A percentile compares a stretch with the other conserved stretches of the same genome.
Evolutionary conservation across 2,888 invertebrate species (phyloP).

Genomic region (Pristionchus exspectatus): DNA sequence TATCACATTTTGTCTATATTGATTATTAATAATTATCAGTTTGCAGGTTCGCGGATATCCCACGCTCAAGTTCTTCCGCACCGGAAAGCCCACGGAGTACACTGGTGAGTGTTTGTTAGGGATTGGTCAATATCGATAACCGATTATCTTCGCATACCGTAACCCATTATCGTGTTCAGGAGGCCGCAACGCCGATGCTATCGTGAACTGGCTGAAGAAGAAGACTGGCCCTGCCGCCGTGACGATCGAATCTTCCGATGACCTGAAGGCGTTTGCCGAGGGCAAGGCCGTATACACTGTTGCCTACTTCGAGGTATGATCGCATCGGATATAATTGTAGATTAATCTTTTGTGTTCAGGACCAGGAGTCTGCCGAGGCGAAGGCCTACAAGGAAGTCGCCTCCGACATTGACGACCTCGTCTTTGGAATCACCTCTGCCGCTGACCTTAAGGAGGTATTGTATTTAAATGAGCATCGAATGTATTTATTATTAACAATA

Average conservation of each 20-base stretch:
- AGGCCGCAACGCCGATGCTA: constrained; percentile 86
- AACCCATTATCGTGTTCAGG: not conserved
- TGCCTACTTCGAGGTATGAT: constrained; percentile 86
- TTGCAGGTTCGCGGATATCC: constrained; percentile 90
- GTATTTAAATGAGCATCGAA: not conserved
- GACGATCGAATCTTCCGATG: constrained; percentile 86
- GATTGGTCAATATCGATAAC: constrained; percentile 74
- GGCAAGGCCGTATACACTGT: constrained; percentile 88
- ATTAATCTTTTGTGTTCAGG: constrained; percentile 10
- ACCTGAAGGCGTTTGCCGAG: constrained; percentile 88
- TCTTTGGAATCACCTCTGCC: constrained; percentile 89
- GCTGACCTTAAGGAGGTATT: constrained; percentile 87
- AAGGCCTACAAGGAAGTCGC: constrained; percentile 89
- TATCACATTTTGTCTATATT: not conserved
- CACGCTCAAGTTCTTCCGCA: constrained; percentile 95
- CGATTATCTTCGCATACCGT: not conserved
- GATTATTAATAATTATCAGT: not conserved
- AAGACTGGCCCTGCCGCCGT: constrained; percentile 95
- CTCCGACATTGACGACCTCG: constrained; percentile 88
- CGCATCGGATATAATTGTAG: not conserved
- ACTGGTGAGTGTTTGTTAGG: constrained; percentile 83
- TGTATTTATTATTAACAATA: not conserved
- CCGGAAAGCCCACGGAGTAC: constrained; percentile 89
- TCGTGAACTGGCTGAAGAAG: constrained; percentile 93
- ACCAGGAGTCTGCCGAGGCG: constrained; percentile 85